Evolutionary conservation across 2,888 invertebrate genomes (phyloP).

Genomic region (Linyphia triangularis): DNA sequence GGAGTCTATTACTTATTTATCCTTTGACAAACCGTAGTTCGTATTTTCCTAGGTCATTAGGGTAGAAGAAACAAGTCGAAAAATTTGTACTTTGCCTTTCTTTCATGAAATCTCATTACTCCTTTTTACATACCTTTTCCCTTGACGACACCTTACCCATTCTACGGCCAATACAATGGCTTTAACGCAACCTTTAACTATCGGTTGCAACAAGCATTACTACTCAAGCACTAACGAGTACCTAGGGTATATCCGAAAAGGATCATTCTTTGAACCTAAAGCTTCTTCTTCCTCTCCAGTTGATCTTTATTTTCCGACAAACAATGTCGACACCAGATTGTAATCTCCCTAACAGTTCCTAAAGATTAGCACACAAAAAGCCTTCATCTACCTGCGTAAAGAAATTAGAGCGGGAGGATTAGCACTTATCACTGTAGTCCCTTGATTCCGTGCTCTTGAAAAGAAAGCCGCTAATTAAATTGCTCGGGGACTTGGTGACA

Average conservation of each 20-base stretch:
- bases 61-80: slow-evolving; percentile 31
- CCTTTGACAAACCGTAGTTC: background rate
- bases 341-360: slow-evolving; percentile 52
- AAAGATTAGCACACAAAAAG: slow-evolving; percentile 52
- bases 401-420: slow-evolving; percentile 66
- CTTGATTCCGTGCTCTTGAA: slow-evolving; percentile 22
- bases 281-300: slow-evolving; percentile 29
- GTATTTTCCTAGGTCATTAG: slow-evolving; percentile 25
- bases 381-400: slow-evolving; percentile 25
- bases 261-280: slow-evolving; percentile 30
- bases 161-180: slow-evolving; percentile 4
- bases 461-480: slow-evolving; percentile 63
- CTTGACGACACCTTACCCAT: background rate
- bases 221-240: slow-evolving; percentile 46
- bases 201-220: slow-evolving; percentile 60
- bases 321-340: slow-evolving; percentile 52
- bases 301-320: slow-evolving; percentile 38
- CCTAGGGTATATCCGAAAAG: slow-evolving; percentile 25
- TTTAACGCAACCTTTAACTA: slow-evolving; percentile 60
- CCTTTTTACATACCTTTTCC: slow-evolving; percentile 46
- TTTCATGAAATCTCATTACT: slow-evolving; percentile 48
- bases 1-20: background rate
- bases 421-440: slow-evolving; percentile 44
- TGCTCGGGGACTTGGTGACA: slow-evolving; percentile 35
- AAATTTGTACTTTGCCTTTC: slow-evolving; percentile 23